Conservation (phyloP, 2,797 vertebrate genomes). For the Apodemus agrarius region DNA sequence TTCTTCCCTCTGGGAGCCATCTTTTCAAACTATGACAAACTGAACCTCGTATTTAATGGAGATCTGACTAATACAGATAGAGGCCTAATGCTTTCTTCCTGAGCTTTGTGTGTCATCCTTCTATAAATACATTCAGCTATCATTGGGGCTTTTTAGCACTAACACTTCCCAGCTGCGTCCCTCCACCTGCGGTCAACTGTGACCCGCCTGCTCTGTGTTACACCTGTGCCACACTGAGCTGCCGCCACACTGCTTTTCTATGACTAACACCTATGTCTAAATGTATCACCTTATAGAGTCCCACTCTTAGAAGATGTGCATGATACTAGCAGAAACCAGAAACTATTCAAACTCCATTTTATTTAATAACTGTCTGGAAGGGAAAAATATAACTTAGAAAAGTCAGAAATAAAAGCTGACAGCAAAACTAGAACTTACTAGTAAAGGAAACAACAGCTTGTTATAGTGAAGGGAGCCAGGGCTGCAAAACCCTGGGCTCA, state of each 20-base stretch:
- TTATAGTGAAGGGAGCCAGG: neutral
- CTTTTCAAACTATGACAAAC: conserved; percentile 15
- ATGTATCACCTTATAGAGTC: conserved; percentile 12
- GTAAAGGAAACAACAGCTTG: neutral
- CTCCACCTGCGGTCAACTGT: neutral
- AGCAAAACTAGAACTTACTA: neutral
- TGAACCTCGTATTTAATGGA: neutral
- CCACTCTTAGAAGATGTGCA: neutral
- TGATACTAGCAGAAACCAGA: conserved; percentile 6
- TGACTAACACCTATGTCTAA: conserved; percentile 25
- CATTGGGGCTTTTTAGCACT: neutral
- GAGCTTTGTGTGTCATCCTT: conserved; percentile 32
- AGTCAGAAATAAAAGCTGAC: conserved; percentile 20
- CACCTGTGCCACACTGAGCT: neutral
- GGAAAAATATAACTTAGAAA: conserved; percentile 15
- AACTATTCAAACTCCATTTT: conserved; percentile 14
- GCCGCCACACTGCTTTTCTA: neutral
- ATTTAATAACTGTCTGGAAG: conserved; percentile 23
- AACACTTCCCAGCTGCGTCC: neutral
- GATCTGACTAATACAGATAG: conserved; percentile 37
- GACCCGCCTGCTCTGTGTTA: neutral
- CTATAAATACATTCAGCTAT: conserved; percentile 43
- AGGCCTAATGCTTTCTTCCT: conserved; percentile 52
- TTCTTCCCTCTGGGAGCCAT: neutral
- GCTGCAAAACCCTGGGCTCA: neutral